Conservation (phyloP, 2,113 vertebrate species). For the Corvus moneduloides region DNA sequence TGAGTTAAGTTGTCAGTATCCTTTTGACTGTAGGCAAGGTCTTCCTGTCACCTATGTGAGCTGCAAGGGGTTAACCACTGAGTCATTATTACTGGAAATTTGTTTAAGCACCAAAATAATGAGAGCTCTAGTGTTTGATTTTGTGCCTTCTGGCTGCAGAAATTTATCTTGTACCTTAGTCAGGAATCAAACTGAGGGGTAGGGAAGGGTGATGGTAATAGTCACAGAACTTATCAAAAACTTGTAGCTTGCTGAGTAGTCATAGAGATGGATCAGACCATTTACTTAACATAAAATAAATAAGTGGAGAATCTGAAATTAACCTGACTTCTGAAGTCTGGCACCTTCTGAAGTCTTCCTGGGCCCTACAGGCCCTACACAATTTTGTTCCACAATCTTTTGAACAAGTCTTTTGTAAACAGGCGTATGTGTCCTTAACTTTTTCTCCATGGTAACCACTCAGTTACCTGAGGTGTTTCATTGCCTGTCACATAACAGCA, state of each 20-base stretch:
- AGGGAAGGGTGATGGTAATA: background rate
- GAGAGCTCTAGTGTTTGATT: background rate
- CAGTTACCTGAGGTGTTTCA: background rate
- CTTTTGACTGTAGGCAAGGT: background rate
- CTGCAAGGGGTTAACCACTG: background rate
- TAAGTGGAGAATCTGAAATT: background rate
- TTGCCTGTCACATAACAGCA: background rate
- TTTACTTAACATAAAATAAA: background rate
- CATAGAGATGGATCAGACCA: background rate
- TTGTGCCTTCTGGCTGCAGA: background rate
- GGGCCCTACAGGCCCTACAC: background rate
- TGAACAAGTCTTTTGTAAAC: background rate
- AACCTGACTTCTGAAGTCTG: background rate
- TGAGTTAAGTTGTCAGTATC: background rate
- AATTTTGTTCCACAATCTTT: background rate
- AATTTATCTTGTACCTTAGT: background rate
- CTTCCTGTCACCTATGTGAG: background rate
- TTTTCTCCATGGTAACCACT: background rate
- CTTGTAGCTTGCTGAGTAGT: background rate
- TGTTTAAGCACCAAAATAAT: background rate
- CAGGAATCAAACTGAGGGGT: background rate
- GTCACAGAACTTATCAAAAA: background rate
- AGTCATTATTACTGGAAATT: background rate
- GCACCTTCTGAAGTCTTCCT: background rate
- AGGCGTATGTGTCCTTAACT: fast-evolving